These are phyloP conservation scores for Scelioninae gen. 2 DNA, from an alignment of 2,888 invertebrate species.

Conservation along the genomic window DNA sequence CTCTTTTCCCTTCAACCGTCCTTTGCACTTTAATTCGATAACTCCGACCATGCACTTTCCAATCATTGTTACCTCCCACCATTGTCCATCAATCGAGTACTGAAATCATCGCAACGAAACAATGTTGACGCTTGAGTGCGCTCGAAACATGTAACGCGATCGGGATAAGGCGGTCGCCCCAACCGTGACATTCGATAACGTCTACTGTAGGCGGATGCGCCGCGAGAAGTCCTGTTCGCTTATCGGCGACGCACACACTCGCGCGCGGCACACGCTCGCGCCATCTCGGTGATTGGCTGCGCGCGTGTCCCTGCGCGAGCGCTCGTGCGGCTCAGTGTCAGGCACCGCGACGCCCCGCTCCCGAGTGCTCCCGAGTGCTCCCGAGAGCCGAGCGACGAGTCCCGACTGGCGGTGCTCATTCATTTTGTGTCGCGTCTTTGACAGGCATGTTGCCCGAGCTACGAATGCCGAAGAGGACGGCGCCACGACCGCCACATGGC, in stretches of 20 bases:
- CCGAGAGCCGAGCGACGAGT: too few species aligned
- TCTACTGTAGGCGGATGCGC: constrained; percentile 36
- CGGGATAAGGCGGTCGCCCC: neutral
- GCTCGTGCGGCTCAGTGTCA: constrained; percentile 59
- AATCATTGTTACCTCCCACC: too few species aligned
- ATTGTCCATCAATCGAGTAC: too few species aligned
- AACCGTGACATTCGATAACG: constrained; percentile 17
- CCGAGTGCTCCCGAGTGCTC: too few species aligned
- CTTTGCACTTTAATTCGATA: too few species aligned
- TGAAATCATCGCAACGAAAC: too few species aligned
- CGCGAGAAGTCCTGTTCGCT: constrained; percentile 17
- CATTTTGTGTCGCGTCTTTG: constrained; percentile 40
- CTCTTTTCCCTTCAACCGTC: too few species aligned
- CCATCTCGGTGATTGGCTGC: constrained; percentile 17
- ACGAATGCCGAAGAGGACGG: constrained; percentile 80
- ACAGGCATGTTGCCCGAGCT: constrained; percentile 75
- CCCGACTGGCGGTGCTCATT: constrained; percentile 40
- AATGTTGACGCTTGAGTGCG: too few species aligned
- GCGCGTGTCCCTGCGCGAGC: constrained; percentile 33
- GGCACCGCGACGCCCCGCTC: too few species aligned
- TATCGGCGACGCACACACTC: constrained; percentile 34
- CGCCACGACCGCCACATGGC: constrained; percentile 77
- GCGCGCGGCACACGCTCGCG: constrained; percentile 11
- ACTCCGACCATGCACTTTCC: too few species aligned
- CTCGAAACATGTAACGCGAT: too few species aligned